phyloP scores from a whole-genome alignment of 35 echinoderm and acorn worm genomes.

The Heliocidaris tuberculata region DNA sequence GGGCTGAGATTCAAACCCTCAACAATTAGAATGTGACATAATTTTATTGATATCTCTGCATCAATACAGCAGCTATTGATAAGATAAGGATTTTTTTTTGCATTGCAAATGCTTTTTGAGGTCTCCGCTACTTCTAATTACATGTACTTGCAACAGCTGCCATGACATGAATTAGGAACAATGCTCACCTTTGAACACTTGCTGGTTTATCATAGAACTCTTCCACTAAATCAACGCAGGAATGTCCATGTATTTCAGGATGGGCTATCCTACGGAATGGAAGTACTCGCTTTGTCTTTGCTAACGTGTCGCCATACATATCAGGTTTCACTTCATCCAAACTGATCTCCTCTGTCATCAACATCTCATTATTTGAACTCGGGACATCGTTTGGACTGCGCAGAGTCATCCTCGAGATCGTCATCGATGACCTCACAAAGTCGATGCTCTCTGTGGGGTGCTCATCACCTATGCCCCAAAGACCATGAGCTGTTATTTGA shows the following conservation, averaged over 20 bases:
- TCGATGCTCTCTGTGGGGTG: slow-evolving; percentile 52
- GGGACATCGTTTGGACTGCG: slow-evolving; percentile 44
- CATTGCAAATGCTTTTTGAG: no score
- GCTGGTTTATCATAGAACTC: slow-evolving; percentile 68
- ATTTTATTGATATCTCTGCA: no score
- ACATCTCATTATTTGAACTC: neutral
- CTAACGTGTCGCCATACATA: slow-evolving; percentile 61
- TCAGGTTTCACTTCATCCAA: slow-evolving; percentile 74
- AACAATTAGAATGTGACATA: no score
- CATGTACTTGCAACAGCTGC: no score
- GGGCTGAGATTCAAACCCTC: no score
- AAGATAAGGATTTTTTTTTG: no score
- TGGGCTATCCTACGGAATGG: slow-evolving; percentile 75
- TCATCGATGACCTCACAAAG: slow-evolving; percentile 72
- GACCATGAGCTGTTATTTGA: neutral
- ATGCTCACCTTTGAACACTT: slow-evolving; percentile 77
- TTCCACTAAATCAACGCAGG: slow-evolving; percentile 53
- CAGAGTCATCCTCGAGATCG: slow-evolving; percentile 77
- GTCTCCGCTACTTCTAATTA: no score
- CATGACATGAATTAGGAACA: no score
- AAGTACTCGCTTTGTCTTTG: slow-evolving; percentile 81
- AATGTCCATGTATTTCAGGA: slow-evolving; percentile 81
- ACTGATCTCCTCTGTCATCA: slow-evolving; percentile 42
- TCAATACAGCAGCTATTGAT: no score
- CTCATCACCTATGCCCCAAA: slow-evolving; percentile 42